phyloP scores from a whole-genome alignment of 2,797 vertebrate genomes.

The Australoheros facetus region DNA sequence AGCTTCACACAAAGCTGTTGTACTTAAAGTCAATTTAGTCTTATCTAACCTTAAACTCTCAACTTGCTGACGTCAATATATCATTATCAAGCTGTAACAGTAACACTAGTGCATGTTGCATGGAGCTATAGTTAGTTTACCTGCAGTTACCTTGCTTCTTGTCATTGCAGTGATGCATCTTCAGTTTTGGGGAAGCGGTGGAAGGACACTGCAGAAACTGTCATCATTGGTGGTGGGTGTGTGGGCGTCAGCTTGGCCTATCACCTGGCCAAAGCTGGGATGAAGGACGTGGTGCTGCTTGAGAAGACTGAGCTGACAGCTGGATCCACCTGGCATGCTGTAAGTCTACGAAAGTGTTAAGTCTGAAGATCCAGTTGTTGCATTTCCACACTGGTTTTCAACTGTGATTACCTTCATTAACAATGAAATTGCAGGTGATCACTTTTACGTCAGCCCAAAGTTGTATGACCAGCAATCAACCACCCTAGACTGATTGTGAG shows the following conservation, averaged over 20 bases:
- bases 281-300: conserved; percentile 93
- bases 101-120: background rate
- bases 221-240: conserved; percentile 96
- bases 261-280: conserved; percentile 93
- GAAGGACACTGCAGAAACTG: conserved; percentile 91
- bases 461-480: background rate
- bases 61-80: background rate
- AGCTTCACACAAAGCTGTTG: background rate
- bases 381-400: background rate
- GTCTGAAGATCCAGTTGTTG: background rate
- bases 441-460: background rate
- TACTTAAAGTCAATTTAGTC: background rate
- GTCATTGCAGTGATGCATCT: conserved; percentile 33
- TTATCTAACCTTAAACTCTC: background rate
- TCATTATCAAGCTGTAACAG: background rate
- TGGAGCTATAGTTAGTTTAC: background rate
- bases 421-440: background rate
- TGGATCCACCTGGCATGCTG: conserved; percentile 98
- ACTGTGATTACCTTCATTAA: background rate
- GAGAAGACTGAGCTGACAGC: conserved; percentile 97
- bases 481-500: background rate
- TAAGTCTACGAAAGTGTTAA: conserved; percentile 70
- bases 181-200: conserved; percentile 77
- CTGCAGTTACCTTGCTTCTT: background rate
- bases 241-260: conserved; percentile 93